Evolutionary conservation across 1,140 invertebrate genomes (phyloP).

Genomic region (Drosophila melanogaster): Release_6_plus_ISO1_MT NT_033779.5:9753501-9754000

Average conservation of each 20-base stretch:
- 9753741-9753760: background rate
- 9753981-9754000: too few relatives aligned
- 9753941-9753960: too few relatives aligned
- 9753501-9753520: slow-evolving; percentile 79
- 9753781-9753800: background rate
- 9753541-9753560: slow-evolving; percentile 31
- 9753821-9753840: background rate
- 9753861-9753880: background rate
- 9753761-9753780: too few relatives aligned
- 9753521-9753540: slow-evolving; percentile 57
- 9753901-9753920: background rate
- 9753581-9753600: slow-evolving; percentile 11
- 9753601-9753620: slow-evolving; percentile 41
- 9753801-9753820: background rate
- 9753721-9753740: slow-evolving; percentile 2
- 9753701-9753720: slow-evolving; percentile 30
- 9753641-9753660: slow-evolving; percentile 57
- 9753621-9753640: slow-evolving; percentile 34
- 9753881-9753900: too few relatives aligned
- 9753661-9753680: slow-evolving; percentile 72
- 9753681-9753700: slow-evolving; percentile 55
- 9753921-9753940: background rate
- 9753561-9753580: slow-evolving; percentile 14
- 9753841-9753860: background rate
- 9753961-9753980: too few relatives aligned